Base-by-base conservation (phyloP, 2,113 vertebrate species). In the Eretmochelys imbricata region DNA sequence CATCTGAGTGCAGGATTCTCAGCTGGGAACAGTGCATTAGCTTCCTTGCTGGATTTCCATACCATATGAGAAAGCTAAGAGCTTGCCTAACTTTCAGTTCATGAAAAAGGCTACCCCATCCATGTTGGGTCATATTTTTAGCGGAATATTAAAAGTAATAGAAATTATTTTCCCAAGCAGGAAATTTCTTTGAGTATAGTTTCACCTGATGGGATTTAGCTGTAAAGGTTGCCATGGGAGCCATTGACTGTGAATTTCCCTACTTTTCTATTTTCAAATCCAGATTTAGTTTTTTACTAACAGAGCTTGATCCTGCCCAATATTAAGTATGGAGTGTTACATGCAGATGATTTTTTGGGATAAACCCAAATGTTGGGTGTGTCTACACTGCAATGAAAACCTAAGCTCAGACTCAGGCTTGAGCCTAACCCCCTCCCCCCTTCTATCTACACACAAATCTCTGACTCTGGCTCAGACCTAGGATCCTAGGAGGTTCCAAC, bases 11-110 rank as follows among this genome's bases (percentile, higher is more conserved):
- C 92, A 86, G 85, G 69, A 80, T 96, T 95, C 95, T 91, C 83
- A 93, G 93, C 81, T 84, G 75, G 38, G 75, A 87, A 62, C 69
- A 89, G 82, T 85, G 88, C 38, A 97, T 69, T 84, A 94, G 79
- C 48, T 94, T 97, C 97, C 93, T 94, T 97, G 84, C 83, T 96
- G 82, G 91, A 96, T 98, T 97, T 98, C 85, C 72, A 38, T 94
- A 84, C 62, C 95, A 88, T 86, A 96, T 97, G 94, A 95, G 96
- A 93, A 95, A 86, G 72, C 75, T 86, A 55, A 89, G 55, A 92
- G n/a, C 79, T 94, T 96, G 50, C 85, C 95, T 95, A 90, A 57
- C 54, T 96, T 97, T 97, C 91, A 93, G 25, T 3, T 54, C 57
- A 80, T 88, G 92, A 90, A 93, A 94, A 96, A 95, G 51, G 24